Conservation (phyloP, 2,797 vertebrate species). For the Acropternis orthonyx region DNA sequence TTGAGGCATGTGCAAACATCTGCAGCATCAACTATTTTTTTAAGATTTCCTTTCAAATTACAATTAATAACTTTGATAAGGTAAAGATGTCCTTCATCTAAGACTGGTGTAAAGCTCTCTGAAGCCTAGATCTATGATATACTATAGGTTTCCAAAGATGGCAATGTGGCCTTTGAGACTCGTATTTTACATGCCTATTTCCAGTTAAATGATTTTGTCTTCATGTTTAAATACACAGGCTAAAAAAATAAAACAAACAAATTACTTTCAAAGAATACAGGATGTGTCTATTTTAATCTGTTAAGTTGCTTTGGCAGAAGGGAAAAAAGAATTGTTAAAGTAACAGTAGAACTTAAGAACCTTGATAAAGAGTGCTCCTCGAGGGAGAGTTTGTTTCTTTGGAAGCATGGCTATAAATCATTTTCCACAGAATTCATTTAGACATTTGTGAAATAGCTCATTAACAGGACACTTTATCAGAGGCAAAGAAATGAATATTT, state of each 20-base stretch:
- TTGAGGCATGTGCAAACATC: background rate
- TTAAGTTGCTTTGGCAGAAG: background rate
- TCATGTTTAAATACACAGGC: background rate
- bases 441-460: constrained; percentile 24
- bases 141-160: background rate
- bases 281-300: background rate
- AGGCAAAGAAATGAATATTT: constrained; percentile 24
- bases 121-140: background rate
- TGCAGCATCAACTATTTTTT: background rate
- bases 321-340: background rate
- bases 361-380: background rate
- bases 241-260: background rate
- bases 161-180: background rate
- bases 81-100: background rate
- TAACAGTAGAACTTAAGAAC: background rate
- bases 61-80: background rate
- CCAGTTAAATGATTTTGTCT: background rate
- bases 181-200: background rate
- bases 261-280: background rate
- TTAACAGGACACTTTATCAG: constrained; percentile 11
- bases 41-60: background rate
- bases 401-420: constrained; percentile 11
- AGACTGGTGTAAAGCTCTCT: background rate
- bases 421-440: background rate
- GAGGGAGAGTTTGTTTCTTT: background rate